These are phyloP conservation scores for Zygogramma bicolorata DNA, from an alignment of 2,888 invertebrate genomes.

Conservation along the genomic window DNA sequence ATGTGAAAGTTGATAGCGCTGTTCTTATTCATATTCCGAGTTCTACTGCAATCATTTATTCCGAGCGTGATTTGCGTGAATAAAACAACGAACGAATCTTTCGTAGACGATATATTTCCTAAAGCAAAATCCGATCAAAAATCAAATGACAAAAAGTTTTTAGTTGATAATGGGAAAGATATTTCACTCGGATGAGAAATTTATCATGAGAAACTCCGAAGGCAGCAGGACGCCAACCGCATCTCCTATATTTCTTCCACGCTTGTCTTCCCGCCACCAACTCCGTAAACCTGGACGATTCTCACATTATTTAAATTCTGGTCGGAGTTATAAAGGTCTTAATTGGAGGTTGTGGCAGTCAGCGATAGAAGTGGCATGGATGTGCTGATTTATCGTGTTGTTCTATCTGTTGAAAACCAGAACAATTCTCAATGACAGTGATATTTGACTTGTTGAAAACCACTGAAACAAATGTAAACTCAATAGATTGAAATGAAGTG, in stretches of 20 bases:
- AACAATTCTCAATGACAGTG: no score
- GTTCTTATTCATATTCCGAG: not conserved
- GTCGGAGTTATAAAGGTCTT: not conserved
- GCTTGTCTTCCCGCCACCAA: conserved; percentile 5
- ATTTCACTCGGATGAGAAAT: conserved; percentile 6
- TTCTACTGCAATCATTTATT: not conserved
- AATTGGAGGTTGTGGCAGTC: not conserved
- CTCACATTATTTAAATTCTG: conserved; percentile 5
- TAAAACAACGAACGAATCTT: not conserved
- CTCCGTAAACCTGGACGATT: conserved; percentile 4
- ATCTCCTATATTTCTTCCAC: conserved; percentile 4
- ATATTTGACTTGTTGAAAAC: no score
- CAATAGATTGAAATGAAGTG: no score
- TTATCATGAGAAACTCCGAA: conserved; percentile 2
- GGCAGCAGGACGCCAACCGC: conserved; percentile 5
- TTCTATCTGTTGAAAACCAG: no score
- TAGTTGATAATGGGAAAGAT: not conserved
- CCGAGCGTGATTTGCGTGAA: no score
- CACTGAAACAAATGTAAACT: no score
- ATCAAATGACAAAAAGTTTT: not conserved
- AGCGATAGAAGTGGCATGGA: no score
- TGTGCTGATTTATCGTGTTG: no score
- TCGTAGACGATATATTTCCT: not conserved
- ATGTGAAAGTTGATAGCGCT: no score
- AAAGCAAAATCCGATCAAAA: not conserved